These are phyloP conservation scores for Sinocyclocheilus anshuiensis DNA, from an alignment of 2,113 vertebrate species.

Conservation along the genomic window DNA sequence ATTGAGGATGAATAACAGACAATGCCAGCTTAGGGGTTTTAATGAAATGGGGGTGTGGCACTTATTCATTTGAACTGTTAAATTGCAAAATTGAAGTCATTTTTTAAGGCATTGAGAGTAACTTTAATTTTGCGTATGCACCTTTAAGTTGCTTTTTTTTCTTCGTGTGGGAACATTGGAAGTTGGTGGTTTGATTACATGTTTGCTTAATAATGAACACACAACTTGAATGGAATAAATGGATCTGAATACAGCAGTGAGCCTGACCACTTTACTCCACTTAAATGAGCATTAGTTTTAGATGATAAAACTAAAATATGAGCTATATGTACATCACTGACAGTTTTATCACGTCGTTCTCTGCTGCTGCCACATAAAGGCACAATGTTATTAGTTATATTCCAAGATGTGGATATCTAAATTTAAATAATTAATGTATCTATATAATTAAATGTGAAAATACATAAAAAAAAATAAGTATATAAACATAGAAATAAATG, in stretches of 20 bases:
- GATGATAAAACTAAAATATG: not conserved
- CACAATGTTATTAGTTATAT: too few species aligned
- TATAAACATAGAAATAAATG: too few species aligned
- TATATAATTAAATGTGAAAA: too few species aligned
- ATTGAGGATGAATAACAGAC: not conserved
- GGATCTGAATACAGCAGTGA: constrained; percentile 1
- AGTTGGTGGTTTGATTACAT: constrained; percentile 18
- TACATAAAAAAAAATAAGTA: too few species aligned
- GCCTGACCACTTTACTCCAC: not conserved
- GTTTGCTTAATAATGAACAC: constrained; percentile 7
- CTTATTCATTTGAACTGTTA: not conserved
- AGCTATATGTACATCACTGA: too few species aligned
- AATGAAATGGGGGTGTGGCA: not conserved
- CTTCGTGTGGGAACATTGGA: not conserved
- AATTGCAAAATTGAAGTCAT: not conserved
- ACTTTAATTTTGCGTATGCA: too few species aligned
- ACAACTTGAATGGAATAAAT: constrained; percentile 28
- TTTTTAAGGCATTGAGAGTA: too few species aligned
- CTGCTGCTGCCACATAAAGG: too few species aligned
- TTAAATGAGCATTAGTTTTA: not conserved
- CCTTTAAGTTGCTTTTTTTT: too few species aligned
- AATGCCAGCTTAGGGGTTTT: not conserved
- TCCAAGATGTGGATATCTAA: too few species aligned
- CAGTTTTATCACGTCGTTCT: too few species aligned
- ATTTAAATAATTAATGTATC: too few species aligned